Base-by-base conservation (phyloP, 2,888 invertebrate genomes). In the Podotricha telesiphe region DNA sequence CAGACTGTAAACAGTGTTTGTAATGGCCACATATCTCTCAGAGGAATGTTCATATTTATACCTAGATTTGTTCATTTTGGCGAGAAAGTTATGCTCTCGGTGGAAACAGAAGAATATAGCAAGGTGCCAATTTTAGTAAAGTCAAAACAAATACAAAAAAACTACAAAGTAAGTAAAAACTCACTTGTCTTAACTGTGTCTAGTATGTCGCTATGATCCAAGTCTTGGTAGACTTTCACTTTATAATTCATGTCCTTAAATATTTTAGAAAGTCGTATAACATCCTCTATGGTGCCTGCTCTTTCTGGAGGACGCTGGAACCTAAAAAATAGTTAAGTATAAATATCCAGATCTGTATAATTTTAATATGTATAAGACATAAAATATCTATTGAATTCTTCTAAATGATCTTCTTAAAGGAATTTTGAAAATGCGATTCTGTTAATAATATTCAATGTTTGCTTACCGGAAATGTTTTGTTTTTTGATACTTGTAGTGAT, bases 381-480 rank as follows among this genome's bases (percentile, higher is more conserved):
- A 28, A 4, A 28, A 28, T 28, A 28, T 28, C 6, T 28, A 28
- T 6, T 28, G 28, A 28, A 28, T 28, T 28, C 6, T 28, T 28
- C n/a, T n/a, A n/a, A n/a, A n/a, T n/a, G n/a, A n/a, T n/a, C n/a
- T n/a, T n/a, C n/a, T n/a, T n/a, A n/a, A n/a, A n/a, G n/a, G n/a
- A n/a, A n/a, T n/a, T n/a, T n/a, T n/a, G n/a, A n/a, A n/a, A n/a
- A 37, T 37, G 37, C 5, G 1, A 8, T 8, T 8, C 37, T 8
- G 8, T 20, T 64, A 28, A 15, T 8, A 45, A 7, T 28, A 45
- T 8, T 28, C 15, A 22, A 40, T 34, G 22, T 5, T 42, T n/a
- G 78, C 82, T 78, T 75, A 87, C 88, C 72, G 75, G 67, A 84
- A 87, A 74, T 80, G 83, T 50, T 66, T 69, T 0, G 84, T 83